Evolutionary conservation across 2,888 invertebrate species (phyloP).

Genomic region (Carcina quercana): DNA sequence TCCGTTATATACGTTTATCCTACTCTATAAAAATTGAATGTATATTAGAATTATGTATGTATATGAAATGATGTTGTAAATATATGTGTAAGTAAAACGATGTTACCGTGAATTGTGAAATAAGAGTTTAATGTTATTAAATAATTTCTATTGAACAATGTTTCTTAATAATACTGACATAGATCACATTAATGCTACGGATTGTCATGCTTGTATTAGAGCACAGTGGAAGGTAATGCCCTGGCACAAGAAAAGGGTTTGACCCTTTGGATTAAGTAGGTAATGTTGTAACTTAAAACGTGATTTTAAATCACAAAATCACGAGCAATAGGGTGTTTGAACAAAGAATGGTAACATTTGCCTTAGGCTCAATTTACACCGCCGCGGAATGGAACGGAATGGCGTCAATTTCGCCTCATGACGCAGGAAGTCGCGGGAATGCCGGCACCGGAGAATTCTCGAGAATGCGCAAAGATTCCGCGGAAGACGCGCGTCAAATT

Average conservation of each 20-base stretch:
- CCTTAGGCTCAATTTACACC: too few relatives aligned
- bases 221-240: not conserved
- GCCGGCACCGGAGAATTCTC: too few relatives aligned
- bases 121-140: slow-evolving; percentile 75
- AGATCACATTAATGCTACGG: slow-evolving; percentile 52
- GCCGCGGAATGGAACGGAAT: too few relatives aligned
- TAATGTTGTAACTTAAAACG: too few relatives aligned
- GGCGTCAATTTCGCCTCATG: too few relatives aligned
- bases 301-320: too few relatives aligned
- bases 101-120: slow-evolving; percentile 75
- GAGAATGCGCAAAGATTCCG: too few relatives aligned
- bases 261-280: too few relatives aligned
- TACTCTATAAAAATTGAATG: slow-evolving; percentile 11
- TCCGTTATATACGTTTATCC: slow-evolving; percentile 4
- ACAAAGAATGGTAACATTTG: too few relatives aligned
- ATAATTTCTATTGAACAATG: slow-evolving; percentile 69
- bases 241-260: not conserved
- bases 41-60: slow-evolving; percentile 37
- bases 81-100: slow-evolving; percentile 73
- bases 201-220: slow-evolving; percentile 1
- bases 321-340: too few relatives aligned
- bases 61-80: slow-evolving; percentile 65
- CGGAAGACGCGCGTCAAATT: too few relatives aligned
- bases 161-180: slow-evolving; percentile 70
- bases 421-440: too few relatives aligned